Percentiles rank a stretch among this genome's conserved stretches.
Conservation (phyloP, 92 coral and sea anemone species). For the Virgularia gustaviana region DNA sequence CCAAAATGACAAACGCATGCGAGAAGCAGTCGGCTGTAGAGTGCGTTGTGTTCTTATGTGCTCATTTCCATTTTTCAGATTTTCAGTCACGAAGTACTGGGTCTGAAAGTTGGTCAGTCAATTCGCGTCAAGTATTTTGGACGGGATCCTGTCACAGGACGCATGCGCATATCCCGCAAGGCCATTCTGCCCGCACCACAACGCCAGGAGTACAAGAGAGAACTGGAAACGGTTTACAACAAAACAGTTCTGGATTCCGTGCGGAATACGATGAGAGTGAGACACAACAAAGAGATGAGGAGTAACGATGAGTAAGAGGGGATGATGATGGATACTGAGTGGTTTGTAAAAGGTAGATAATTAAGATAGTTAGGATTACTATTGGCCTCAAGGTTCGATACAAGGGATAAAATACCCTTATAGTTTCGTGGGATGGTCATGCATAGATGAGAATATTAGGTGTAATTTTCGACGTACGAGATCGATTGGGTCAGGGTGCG, state of each 20-base stretch:
- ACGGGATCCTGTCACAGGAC: slow-evolving; percentile 58
- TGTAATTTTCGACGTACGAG: too few species aligned
- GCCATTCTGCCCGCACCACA: slow-evolving; percentile 68
- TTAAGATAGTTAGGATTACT: too few species aligned
- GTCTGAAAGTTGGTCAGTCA: slow-evolving; percentile 62
- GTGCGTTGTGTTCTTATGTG: neutral
- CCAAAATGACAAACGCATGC: too few species aligned
- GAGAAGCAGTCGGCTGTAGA: neutral
- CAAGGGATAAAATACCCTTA: too few species aligned
- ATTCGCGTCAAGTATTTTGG: slow-evolving; percentile 79
- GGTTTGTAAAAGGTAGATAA: too few species aligned
- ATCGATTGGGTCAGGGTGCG: too few species aligned
- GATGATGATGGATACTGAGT: too few species aligned
- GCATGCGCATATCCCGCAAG: slow-evolving; percentile 73
- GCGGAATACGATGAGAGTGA: slow-evolving; percentile 19
- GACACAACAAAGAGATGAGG: too few species aligned
- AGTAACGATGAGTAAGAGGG: too few species aligned
- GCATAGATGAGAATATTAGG: too few species aligned
- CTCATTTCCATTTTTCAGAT: slow-evolving; percentile 39
- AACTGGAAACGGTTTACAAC: slow-evolving; percentile 22
- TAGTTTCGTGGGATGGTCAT: too few species aligned
- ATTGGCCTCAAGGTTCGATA: too few species aligned
- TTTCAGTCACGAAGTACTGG: slow-evolving; percentile 59
- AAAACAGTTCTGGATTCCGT: slow-evolving; percentile 32
- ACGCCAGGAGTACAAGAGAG: slow-evolving; percentile 27